Evolutionary conservation across 2,113 vertebrate genomes (phyloP), one percentile per base, ranked within the genome.

Genomic region (Scalopus aquaticus): DNA sequence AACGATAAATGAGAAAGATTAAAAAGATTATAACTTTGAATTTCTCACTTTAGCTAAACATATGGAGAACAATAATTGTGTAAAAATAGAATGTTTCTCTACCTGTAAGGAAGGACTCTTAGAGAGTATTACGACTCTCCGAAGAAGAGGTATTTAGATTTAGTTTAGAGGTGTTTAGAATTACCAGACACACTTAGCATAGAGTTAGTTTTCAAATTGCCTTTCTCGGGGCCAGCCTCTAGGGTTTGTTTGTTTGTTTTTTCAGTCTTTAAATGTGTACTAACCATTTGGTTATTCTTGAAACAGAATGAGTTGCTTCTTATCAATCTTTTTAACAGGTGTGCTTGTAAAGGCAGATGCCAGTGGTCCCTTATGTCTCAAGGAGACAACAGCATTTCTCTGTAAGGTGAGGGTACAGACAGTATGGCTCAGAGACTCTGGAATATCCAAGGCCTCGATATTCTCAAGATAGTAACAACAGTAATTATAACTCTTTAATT

Each of bases 401-500:
- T 42, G 6, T 67, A 46, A 65, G 39, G 17, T 30, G 10, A 84
- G 22, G 11, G 5, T 35, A 16, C 13, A 78, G 46, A 54, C 60
- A 2, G 2, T 10, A 16, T 42, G 13, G 9, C 77, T 94, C 28
- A 28, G n/a, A 67, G 83, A 65, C 30, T 35, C 54, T 76, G n/a
- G 26, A 70, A 90, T 89, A 51, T n/a, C 44, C 20, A 32, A 3
- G 13, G 30, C 11, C 42, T 69, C 20, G n/a, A 51, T 65, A 51
- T 26, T 82, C 49, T 72, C 67, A 95, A 12, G 67, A 62, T 2
- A 84, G 26, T 56, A 70, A 84, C 39, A 76, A 28, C 6, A 30
- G 9, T 62, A 54, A 93, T 90, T 80, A 83, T 70, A 92, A 39
- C 30, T 90, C 67, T 76, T 67, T 94, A 76, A 90, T 92, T 93